Conservation (phyloP, 2,113 vertebrate genomes). For the Ameiurus melas region DNA sequence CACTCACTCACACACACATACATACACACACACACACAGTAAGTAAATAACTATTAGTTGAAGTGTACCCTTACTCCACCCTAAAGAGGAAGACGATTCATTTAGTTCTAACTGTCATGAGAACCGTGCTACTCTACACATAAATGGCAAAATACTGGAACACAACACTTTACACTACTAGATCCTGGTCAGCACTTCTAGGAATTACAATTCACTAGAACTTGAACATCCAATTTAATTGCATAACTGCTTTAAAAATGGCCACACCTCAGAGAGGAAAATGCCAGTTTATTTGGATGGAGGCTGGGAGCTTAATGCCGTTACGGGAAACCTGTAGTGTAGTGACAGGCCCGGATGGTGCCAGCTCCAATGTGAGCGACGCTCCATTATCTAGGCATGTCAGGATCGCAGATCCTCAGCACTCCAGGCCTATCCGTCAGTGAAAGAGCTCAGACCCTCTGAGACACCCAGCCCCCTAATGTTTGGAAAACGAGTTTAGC, state of each 20-base stretch:
- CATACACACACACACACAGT: no score
- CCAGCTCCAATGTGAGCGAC: slow-evolving; percentile 39
- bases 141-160: not conserved
- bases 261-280: not conserved
- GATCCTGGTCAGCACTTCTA: not conserved
- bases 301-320: not conserved
- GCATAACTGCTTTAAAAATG: not conserved
- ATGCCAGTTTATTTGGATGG: not conserved
- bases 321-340: slow-evolving; percentile 23
- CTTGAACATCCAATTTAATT: not conserved
- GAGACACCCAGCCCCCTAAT: slow-evolving; percentile 56
- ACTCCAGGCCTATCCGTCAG: slow-evolving; percentile 51
- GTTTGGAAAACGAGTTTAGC: slow-evolving; percentile 54
- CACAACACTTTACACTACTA: not conserved
- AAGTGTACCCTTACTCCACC: not conserved
- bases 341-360: slow-evolving; percentile 43
- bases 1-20: no score
- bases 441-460: slow-evolving; percentile 49
- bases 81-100: not conserved
- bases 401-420: slow-evolving; percentile 55
- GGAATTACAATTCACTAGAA: not conserved
- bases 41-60: not conserved
- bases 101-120: no score
- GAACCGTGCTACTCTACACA: not conserved
- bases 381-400: slow-evolving; percentile 55